Base-by-base conservation (phyloP, 1,140 invertebrate species). In the Venturia canescens region DNA sequence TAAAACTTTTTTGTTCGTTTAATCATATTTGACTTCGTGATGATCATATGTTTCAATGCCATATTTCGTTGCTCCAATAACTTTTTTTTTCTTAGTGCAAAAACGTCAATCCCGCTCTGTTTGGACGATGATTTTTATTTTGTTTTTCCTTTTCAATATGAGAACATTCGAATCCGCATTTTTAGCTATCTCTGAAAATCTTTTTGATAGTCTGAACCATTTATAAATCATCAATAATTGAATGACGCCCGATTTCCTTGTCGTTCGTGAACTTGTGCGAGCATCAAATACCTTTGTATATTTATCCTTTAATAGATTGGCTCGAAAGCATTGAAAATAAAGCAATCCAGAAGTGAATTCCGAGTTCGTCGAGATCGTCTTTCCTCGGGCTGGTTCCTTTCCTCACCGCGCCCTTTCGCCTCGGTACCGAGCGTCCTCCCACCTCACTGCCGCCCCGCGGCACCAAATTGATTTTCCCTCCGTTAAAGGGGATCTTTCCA, bases 381-480 rank as follows among this genome's bases (percentile, higher is more conserved):
- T 84, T 82, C 78, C 76, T 80, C 63, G 66, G 18, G 60, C 83
- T 83, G 84, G 83, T 85, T 82, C 82, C 80, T 71, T 83, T 31
- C 74, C 83, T 79, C 74, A 74, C 81, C 67, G 82, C 79, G 71
- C 82, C 79, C 80, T 78, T 82, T 83, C 83, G 76, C 78, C 75
- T 80, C 76, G 80, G 81, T 78, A 77, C 83, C 83, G 80, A 82
- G 79, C 80, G 84, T 69, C 84, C 78, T 78, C 79, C 81, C 81
- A 82, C 83, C 81, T 23, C 38, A 71, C 71, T 48, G 53, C 71
- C 82, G 75, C 84, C 83, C 84, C 83, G 81, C 81, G 83, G 83
- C 83, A 83, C 82, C 84, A 87, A 86, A 87, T 87, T 86, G 86
- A 87, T 87, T 87, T 87, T 86, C 82, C 84, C 82, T 83, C 82